Evolutionary conservation across 2,888 invertebrate species (phyloP), one percentile per base, ranked within the genome.

Genomic region (Beris chalybata): DNA sequence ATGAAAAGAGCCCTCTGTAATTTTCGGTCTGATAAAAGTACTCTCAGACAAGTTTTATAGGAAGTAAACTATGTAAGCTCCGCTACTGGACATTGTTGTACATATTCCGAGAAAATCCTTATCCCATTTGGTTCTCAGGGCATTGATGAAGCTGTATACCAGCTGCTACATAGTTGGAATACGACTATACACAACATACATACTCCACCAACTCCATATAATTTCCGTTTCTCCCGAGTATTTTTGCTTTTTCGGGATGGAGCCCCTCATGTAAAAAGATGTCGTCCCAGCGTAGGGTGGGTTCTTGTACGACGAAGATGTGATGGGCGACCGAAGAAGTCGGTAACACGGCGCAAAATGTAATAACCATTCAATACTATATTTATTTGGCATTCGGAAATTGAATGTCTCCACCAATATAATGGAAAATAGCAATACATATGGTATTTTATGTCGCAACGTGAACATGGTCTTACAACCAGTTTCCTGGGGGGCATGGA

Each of bases 311-410:
- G 38, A 38, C 9, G 38, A 7, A 7, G 7, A 38, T 38, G 38
- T 38, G 38, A 38, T 38, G 38, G 38, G 38, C 38, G 38, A 7
- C 38, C 38, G 38, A 38, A 38, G 38, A 9, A 38, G 38, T 38
- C 38, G 5, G 38, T 5, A 48, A 53, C 67, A 57, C 55, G 31
- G 50, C 44, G 30, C 48, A 56, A 58, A 70, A 68, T 64, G 67
- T 57, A 68, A 70, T 68, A 70, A 70, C 70, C 70, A 70, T 70
- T 70, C 67, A 64, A 63, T 70, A 68, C 65, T 61, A 67, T 70
- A 70, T 70, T 70, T 70, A 70, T 70, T 68, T 70, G 70, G 64
- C 70, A 66, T 68, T 70, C 68, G 65, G 70, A 68, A 68, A 70
- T 70, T 66, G 67, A 70, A 67, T 69, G 64, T 67, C 67, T 67